phyloP scores from a whole-genome alignment of 2,888 invertebrate species.

The Stenodera caucasica region DNA sequence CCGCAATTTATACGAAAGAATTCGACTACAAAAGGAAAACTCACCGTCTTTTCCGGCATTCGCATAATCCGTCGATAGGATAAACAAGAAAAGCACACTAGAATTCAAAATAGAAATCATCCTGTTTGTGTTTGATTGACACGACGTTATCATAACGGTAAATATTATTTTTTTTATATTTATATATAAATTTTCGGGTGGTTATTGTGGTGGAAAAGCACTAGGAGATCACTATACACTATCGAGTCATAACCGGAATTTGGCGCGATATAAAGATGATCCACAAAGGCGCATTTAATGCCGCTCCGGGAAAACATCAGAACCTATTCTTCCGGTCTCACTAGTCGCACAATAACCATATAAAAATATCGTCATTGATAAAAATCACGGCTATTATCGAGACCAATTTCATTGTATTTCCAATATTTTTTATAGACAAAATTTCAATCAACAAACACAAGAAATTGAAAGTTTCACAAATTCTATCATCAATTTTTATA shows the following conservation, averaged over 20 bases:
- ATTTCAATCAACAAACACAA: too few species aligned
- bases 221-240: constrained; percentile 25
- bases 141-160: constrained; percentile 17
- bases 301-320: constrained; percentile 10
- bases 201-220: background rate
- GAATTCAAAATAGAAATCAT: constrained; percentile 26
- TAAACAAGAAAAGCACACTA: constrained; percentile 25
- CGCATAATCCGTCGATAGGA: constrained; percentile 33
- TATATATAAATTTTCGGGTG: background rate
- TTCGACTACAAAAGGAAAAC: constrained; percentile 3
- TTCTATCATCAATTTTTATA: too few species aligned
- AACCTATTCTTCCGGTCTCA: background rate
- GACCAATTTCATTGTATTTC: background rate
- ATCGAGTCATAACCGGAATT: constrained; percentile 28
- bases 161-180: constrained; percentile 1
- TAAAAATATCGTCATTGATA: too few species aligned
- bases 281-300: constrained; percentile 14
- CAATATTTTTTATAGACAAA: background rate
- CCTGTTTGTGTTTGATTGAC: constrained; percentile 18
- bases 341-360: background rate
- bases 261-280: constrained; percentile 7
- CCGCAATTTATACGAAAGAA: too few species aligned
- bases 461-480: background rate
- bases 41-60: constrained; percentile 41
- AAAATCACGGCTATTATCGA: too few species aligned